These are phyloP conservation scores for Leptinotarsa juncta DNA, from an alignment of 2,888 invertebrate species.

Conservation along the genomic window DNA sequence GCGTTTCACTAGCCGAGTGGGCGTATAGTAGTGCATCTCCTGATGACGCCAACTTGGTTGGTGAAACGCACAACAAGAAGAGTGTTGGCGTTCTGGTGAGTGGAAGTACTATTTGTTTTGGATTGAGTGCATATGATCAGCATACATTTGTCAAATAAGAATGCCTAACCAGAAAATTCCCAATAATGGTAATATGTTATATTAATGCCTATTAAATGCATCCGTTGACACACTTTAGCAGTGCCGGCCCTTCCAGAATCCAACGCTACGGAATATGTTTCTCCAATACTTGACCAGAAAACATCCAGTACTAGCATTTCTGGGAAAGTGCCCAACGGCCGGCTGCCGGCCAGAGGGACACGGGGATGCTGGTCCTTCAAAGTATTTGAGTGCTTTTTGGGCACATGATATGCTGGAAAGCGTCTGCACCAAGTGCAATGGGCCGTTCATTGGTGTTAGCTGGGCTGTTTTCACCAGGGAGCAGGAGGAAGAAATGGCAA, in stretches of 20 bases:
- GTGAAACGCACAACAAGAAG: neutral
- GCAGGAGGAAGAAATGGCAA: no score
- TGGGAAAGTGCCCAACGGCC: neutral
- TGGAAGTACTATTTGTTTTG: neutral
- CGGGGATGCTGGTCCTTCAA: neutral
- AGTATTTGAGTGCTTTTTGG: neutral
- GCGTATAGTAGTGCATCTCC: no score
- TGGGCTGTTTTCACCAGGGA: no score
- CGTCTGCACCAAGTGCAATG: neutral
- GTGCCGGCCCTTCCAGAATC: neutral
- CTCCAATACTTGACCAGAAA: neutral
- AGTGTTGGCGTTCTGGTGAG: neutral
- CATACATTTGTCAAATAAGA: neutral
- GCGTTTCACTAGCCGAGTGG: no score
- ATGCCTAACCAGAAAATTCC: neutral
- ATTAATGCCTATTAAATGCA: neutral
- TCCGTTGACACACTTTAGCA: neutral
- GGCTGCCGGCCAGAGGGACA: constrained; percentile 5
- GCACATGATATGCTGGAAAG: neutral
- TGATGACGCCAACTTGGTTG: no score
- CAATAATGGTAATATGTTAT: neutral
- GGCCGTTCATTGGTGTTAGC: neutral
- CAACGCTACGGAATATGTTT: neutral
- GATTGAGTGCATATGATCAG: neutral
- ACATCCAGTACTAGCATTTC: neutral